Conservation (phyloP, 2,113 vertebrate species). For the Megalops atlanticus region DNA sequence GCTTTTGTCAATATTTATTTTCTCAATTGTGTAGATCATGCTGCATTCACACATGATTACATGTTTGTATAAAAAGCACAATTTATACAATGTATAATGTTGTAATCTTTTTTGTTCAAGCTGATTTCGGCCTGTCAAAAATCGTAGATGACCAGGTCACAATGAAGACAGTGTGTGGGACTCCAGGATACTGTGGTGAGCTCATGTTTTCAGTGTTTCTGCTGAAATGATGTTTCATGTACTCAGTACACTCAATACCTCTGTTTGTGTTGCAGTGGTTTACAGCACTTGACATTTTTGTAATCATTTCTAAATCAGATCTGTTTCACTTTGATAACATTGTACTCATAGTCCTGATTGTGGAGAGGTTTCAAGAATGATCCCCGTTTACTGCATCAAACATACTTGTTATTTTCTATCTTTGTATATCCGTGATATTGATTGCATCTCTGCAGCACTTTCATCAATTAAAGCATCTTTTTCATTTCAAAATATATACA, state of each 20-base stretch:
- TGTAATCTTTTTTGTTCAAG: constrained; percentile 60
- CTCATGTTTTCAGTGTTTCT: constrained; percentile 12
- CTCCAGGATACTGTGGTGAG: constrained; percentile 86
- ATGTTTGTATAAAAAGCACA: not conserved
- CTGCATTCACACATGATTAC: not conserved
- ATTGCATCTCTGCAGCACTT: too few species aligned
- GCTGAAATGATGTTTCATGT: not conserved
- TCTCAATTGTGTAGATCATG: not conserved
- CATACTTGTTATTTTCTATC: too few species aligned
- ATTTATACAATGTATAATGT: not conserved
- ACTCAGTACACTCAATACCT: not conserved
- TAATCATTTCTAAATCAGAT: not conserved
- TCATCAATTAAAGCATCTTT: too few species aligned
- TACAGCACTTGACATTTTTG: not conserved
- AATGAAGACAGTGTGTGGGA: constrained; percentile 88
- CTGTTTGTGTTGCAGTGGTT: not conserved
- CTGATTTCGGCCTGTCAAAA: constrained; percentile 88
- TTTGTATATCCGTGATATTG: not conserved
- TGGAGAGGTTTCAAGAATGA: not conserved
- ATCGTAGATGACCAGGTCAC: constrained; percentile 85
- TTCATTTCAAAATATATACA: too few species aligned
- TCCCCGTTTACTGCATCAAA: not conserved
- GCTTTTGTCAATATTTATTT: too few species aligned
- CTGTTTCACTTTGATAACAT: not conserved
- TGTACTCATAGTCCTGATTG: not conserved